Evolutionary conservation across 2,113 vertebrate genomes (phyloP).

Genomic region (Cebus imitator): DNA sequence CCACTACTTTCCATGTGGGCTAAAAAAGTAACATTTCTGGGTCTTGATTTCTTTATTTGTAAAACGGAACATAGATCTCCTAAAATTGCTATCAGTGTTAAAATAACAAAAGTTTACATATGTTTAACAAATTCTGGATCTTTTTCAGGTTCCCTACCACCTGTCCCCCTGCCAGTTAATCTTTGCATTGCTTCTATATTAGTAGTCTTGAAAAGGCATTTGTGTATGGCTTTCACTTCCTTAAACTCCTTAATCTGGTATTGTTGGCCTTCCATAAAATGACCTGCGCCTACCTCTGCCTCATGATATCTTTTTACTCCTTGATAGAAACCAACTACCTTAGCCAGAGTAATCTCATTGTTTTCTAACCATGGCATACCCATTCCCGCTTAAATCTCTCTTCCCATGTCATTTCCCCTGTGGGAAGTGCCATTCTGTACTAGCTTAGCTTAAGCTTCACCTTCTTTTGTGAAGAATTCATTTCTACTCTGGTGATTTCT

Average conservation of each 20-base stretch:
- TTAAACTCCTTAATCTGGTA: neutral
- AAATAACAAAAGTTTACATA: neutral
- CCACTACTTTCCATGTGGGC: neutral
- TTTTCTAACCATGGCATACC: neutral
- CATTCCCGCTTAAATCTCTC: neutral
- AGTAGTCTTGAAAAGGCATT: neutral
- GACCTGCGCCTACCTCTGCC: neutral
- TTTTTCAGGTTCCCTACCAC: neutral
- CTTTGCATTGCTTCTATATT: neutral
- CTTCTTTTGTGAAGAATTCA: neutral
- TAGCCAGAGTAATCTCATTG: neutral
- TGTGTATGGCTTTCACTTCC: neutral
- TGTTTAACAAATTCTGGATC: neutral
- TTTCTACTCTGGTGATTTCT: neutral
- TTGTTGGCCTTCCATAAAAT: neutral
- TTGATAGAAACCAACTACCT: neutral
- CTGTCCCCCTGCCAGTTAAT: neutral
- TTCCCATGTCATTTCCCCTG: neutral
- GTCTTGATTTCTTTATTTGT: conserved; percentile 40
- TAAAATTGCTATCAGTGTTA: conserved; percentile 7
- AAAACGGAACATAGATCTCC: conserved; percentile 10
- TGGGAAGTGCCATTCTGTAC: neutral
- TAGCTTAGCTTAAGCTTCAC: neutral
- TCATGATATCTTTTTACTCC: neutral
- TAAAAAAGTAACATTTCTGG: neutral